Evolutionary conservation across 1,140 invertebrate genomes (phyloP).

Genomic region (Galendromus occidentalis): DNA sequence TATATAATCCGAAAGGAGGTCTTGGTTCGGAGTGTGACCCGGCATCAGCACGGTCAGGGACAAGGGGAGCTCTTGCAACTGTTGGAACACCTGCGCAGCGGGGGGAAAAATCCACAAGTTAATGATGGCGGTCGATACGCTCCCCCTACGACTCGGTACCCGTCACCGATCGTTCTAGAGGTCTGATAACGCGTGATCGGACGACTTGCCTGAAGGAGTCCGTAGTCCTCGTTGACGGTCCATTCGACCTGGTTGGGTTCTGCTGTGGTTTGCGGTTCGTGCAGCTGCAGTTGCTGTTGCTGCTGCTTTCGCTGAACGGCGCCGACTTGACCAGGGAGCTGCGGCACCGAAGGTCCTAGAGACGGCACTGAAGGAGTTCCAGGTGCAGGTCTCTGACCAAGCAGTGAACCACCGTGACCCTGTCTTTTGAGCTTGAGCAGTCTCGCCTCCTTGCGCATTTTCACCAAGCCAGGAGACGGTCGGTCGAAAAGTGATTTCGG

Average conservation of each 20-base stretch:
- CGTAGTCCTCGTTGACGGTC: slow-evolving; percentile 72
- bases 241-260: slow-evolving; percentile 39
- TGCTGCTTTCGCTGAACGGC: slow-evolving; percentile 31
- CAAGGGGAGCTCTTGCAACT: slow-evolving; percentile 55
- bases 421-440: slow-evolving; percentile 40
- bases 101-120: not conserved
- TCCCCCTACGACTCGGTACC: no score
- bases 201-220: slow-evolving; percentile 40
- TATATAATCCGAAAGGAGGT: slow-evolving; percentile 74
- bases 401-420: not conserved
- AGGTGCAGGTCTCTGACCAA: slow-evolving; percentile 19
- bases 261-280: not conserved
- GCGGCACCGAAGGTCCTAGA: slow-evolving; percentile 17
- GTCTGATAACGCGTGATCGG: no score
- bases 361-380: slow-evolving; percentile 37
- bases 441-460: slow-evolving; percentile 52
- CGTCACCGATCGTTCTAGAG: no score
- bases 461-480: slow-evolving; percentile 50
- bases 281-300: no score
- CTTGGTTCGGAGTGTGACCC: slow-evolving; percentile 80
- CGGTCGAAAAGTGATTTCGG: slow-evolving; percentile 69
- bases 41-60: slow-evolving; percentile 54
- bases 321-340: slow-evolving; percentile 16
- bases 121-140: no score
- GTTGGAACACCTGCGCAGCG: slow-evolving; percentile 48